These are phyloP conservation scores for Tridacna crocea DNA, from an alignment of 2,888 invertebrate species.

Conservation along the genomic window DNA sequence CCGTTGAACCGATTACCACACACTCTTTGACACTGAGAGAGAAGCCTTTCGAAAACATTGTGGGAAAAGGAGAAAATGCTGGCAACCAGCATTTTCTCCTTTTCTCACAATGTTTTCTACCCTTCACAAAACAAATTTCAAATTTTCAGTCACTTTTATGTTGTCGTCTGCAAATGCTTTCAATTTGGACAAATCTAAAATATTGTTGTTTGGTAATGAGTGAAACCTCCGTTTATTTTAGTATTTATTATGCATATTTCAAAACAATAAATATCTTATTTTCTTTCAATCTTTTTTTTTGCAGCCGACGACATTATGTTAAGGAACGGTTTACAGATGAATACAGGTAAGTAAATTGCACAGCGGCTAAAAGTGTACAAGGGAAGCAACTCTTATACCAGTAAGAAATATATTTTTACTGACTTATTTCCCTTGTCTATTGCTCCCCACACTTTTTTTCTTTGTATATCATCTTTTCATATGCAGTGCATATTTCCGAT, in stretches of 20 bases:
- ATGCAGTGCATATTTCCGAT: no score
- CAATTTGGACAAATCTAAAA: neutral
- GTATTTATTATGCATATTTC: neutral
- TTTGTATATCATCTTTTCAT: no score
- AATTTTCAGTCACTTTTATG: neutral
- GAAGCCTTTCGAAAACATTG: no score
- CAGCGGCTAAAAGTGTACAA: no score
- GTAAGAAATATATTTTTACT: neutral
- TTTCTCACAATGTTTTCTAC: neutral
- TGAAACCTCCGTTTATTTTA: no score
- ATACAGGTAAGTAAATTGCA: constrained; percentile 1
- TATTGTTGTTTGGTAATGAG: no score
- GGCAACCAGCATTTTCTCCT: neutral
- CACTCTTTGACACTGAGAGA: neutral
- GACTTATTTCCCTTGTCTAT: no score
- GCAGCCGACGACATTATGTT: constrained; percentile 11
- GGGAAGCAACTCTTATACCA: neutral
- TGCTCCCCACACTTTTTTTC: no score
- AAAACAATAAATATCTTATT: neutral
- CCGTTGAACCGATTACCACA: no score
- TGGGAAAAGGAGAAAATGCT: neutral
- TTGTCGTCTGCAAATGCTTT: neutral
- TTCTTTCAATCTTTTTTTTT: neutral
- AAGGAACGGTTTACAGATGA: constrained; percentile 16
- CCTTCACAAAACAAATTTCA: neutral